Percentiles rank a stretch among this genome's conserved stretches.
Evolutionary conservation across 2,888 invertebrate genomes (phyloP).

Genomic region (Actias luna): DNA sequence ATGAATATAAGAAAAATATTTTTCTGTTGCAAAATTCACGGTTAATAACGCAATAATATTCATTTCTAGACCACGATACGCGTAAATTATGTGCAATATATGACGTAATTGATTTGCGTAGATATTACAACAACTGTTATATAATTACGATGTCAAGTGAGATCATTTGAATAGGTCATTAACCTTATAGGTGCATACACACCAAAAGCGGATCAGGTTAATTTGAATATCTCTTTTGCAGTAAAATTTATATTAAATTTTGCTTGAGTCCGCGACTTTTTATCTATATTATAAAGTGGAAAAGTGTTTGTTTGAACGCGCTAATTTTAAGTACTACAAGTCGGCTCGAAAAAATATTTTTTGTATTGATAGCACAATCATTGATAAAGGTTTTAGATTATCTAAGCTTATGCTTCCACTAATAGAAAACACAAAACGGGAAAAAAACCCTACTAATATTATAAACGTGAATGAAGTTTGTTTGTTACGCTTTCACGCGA

Average conservation of each 20-base stretch:
- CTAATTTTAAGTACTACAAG: no score
- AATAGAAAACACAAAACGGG: no score
- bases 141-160: background rate
- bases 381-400: no score
- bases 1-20: background rate
- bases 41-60: background rate
- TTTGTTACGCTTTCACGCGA: no score
- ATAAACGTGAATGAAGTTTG: no score
- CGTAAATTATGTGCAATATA: background rate
- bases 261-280: background rate
- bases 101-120: background rate
- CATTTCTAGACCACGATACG: background rate
- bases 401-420: no score
- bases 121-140: background rate
- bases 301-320: no score
- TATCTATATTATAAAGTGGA: no score
- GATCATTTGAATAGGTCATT: conserved; percentile 4
- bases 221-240: background rate
- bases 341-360: no score
- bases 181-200: background rate
- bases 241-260: no score
- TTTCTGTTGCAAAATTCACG: background rate
- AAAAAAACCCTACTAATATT: no score
- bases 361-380: no score
- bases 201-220: background rate